A percentile compares a stretch with the other conserved stretches of the same genome.
Evolutionary conservation across 2,888 invertebrate genomes (phyloP).

Genomic region (Leptogaster cylindrica): DNA sequence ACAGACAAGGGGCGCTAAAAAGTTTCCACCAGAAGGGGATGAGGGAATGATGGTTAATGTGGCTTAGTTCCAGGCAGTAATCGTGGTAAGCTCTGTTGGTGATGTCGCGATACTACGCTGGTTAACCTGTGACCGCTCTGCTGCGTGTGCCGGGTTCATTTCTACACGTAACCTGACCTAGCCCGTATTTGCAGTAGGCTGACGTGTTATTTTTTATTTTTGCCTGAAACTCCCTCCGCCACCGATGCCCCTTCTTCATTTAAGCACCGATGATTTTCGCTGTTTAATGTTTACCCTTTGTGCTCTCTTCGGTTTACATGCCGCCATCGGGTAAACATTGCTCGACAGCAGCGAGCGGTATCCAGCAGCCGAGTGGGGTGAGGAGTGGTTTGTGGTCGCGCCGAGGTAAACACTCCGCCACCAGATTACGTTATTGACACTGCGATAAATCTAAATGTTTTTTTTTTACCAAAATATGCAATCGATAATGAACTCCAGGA

Average conservation of each 20-base stretch:
- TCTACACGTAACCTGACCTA: not conserved
- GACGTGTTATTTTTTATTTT: not conserved
- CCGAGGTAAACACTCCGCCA: conserved; percentile 30
- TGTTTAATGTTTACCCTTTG: conserved; percentile 8
- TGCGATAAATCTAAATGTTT: conserved; percentile 19
- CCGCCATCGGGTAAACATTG: conserved; percentile 16
- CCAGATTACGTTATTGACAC: conserved; percentile 28
- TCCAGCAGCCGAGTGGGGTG: not conserved
- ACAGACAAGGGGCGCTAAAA: not conserved
- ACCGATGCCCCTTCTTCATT: not conserved
- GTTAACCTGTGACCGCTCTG: conserved; percentile 21
- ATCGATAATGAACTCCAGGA: too few relatives aligned
- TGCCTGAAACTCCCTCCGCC: not conserved
- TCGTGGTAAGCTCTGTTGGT: conserved; percentile 38
- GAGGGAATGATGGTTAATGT: not conserved
- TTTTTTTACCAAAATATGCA: conserved; percentile 18
- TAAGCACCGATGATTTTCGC: conserved; percentile 11
- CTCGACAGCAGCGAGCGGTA: not conserved
- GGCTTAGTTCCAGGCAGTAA: conserved; percentile 35
- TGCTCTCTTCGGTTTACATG: conserved; percentile 16
- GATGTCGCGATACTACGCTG: conserved; percentile 22
- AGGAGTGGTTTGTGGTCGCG: conserved; percentile 10
- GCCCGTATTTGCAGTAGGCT: not conserved
- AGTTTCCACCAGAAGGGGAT: not conserved
- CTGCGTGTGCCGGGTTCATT: conserved; percentile 24